phyloP scores from a whole-genome alignment of 2,888 invertebrate species.

The Aporophyla lueneburgensis region DNA sequence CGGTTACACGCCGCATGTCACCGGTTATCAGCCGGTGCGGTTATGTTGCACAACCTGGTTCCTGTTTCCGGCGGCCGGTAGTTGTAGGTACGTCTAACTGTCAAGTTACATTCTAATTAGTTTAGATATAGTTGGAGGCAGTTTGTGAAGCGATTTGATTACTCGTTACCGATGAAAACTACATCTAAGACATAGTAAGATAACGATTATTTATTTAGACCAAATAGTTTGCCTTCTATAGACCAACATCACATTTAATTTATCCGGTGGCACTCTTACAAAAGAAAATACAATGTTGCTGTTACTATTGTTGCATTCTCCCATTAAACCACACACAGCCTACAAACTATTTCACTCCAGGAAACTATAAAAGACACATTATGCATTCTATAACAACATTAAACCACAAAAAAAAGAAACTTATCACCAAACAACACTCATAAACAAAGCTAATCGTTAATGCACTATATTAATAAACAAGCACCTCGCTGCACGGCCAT shows the following conservation, averaged over 20 bases:
- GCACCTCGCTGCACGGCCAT: constrained; percentile 36
- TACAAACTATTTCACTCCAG: constrained; percentile 5
- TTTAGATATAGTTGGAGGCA: constrained; percentile 7
- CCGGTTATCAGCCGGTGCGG: constrained; percentile 46
- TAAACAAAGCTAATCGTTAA: constrained; percentile 32
- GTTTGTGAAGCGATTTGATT: constrained; percentile 8
- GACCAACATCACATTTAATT: background rate
- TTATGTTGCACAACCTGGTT: constrained; percentile 48
- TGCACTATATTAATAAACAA: constrained; percentile 28
- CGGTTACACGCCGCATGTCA: constrained; percentile 38
- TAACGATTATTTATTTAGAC: background rate
- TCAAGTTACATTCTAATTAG: constrained; percentile 26
- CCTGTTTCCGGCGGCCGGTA: constrained; percentile 47
- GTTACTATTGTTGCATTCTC: background rate
- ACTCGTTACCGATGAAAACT: background rate
- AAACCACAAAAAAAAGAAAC: constrained; percentile 40
- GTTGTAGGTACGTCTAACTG: constrained; percentile 11
- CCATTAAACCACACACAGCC: background rate
- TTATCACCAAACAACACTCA: constrained; percentile 13
- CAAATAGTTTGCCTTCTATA: background rate
- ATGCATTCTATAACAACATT: constrained; percentile 11
- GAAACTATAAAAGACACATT: constrained; percentile 23
- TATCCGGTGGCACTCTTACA: background rate
- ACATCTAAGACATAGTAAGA: background rate
- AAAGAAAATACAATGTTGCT: background rate